Conservation (phyloP, 2,888 invertebrate species). For the Papilio gigon region DNA sequence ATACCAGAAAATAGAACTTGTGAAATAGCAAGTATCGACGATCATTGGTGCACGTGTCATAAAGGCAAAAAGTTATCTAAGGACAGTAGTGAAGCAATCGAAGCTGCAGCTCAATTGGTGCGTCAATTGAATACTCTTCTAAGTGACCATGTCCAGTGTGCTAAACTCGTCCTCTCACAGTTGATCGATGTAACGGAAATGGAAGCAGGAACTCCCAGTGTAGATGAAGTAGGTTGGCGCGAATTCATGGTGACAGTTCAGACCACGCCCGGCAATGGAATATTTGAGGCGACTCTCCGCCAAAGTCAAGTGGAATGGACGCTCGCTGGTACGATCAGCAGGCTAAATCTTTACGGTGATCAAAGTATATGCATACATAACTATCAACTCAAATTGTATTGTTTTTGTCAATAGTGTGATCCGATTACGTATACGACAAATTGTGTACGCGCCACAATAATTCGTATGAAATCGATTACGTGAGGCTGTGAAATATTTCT, state of each 20-base stretch:
- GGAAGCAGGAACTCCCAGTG: constrained; percentile 71
- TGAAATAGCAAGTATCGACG: constrained; percentile 86
- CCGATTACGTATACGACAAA: not conserved
- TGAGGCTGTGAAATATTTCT: not conserved
- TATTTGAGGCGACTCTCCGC: constrained; percentile 89
- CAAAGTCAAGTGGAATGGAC: constrained; percentile 54
- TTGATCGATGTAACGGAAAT: constrained; percentile 71
- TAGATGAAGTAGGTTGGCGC: constrained; percentile 56
- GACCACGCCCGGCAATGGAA: constrained; percentile 84
- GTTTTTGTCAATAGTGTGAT: constrained; percentile 80
- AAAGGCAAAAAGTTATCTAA: constrained; percentile 75
- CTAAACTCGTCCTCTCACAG: constrained; percentile 77
- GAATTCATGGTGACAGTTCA: constrained; percentile 84
- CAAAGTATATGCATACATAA: constrained; percentile 88
- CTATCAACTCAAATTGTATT: constrained; percentile 86
- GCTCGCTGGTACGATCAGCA: constrained; percentile 87
- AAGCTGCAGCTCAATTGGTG: constrained; percentile 83
- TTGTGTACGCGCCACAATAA: not conserved
- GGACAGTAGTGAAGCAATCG: constrained; percentile 74
- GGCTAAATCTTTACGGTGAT: constrained; percentile 87
- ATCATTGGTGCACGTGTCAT: constrained; percentile 94
- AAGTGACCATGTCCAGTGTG: constrained; percentile 83
- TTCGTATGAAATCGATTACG: not conserved
- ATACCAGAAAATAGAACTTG: constrained; percentile 88
- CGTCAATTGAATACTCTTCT: constrained; percentile 84